Evolutionary conservation across 2,113 vertebrate genomes (phyloP).

Genomic region (Clupea harengus): DNA sequence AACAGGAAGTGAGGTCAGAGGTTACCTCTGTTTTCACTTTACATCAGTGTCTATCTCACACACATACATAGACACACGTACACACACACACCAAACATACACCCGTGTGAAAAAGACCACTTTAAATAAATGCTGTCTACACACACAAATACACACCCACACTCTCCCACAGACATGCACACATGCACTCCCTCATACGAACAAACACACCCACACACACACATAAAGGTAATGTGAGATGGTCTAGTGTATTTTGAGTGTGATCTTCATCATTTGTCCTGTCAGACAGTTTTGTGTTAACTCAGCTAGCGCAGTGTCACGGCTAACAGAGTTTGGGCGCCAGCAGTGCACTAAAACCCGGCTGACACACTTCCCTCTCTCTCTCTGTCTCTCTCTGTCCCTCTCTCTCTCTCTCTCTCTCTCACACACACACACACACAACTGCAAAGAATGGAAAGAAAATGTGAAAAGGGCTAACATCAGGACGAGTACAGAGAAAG

Average conservation of each 20-base stretch:
- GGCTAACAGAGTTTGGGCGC: background rate
- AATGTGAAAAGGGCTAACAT: background rate
- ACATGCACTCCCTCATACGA: background rate
- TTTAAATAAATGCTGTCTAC: background rate
- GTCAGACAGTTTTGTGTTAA: background rate
- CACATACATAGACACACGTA: conserved; percentile 32
- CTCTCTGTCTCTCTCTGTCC: background rate
- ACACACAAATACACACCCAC: background rate
- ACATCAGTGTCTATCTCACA: conserved; percentile 28
- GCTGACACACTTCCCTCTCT: background rate
- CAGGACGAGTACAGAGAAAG: too few species aligned
- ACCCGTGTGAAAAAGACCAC: background rate
- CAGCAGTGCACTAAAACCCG: background rate
- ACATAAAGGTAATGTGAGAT: background rate
- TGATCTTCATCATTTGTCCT: background rate
- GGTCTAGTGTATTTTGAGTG: background rate
- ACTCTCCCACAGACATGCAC: background rate
- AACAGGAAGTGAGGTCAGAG: conserved; percentile 62
- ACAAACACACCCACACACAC: background rate
- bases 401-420: background rate
- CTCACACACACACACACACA: background rate
- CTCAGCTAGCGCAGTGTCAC: background rate
- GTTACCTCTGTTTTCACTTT: conserved; percentile 41
- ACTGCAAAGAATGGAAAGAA: background rate
- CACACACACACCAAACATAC: background rate